A percentile compares a stretch with the other conserved stretches of the same genome.
These are phyloP conservation scores for Lordiphosa mommai DNA, from an alignment of 1,140 invertebrate species.

Conservation along the genomic window DNA sequence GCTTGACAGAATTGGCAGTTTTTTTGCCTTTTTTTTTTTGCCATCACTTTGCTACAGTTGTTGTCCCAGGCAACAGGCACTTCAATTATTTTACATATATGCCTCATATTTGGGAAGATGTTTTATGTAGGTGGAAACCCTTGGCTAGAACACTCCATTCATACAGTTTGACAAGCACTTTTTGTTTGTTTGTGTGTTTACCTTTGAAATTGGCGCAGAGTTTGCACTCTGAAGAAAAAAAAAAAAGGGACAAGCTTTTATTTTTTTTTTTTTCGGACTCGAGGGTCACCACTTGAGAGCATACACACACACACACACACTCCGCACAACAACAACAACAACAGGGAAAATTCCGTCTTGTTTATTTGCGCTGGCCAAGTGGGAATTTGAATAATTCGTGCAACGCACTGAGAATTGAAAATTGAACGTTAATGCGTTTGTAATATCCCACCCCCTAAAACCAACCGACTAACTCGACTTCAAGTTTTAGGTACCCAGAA, in stretches of 20 bases:
- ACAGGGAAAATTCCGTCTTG: conserved; percentile 19
- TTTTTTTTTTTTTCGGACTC: conserved; percentile 34
- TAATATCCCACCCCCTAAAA: conserved; percentile 14
- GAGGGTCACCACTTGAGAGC: conserved; percentile 52
- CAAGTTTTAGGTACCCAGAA: conserved; percentile 18
- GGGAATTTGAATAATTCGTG: conserved; percentile 57
- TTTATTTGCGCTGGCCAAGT: conserved; percentile 45
- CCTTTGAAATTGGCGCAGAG: conserved; percentile 60
- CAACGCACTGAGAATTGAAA: conserved; percentile 19
- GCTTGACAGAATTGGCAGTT: too few relatives aligned
- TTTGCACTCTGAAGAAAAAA: conserved; percentile 24
- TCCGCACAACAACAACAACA: not conserved
- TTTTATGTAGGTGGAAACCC: too few relatives aligned
- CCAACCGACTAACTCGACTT: conserved; percentile 22
- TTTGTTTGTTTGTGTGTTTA: conserved; percentile 41
- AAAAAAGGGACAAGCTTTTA: conserved; percentile 60
- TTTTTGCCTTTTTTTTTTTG: too few relatives aligned
- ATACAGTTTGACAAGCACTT: conserved; percentile 64
- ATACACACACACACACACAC: conserved; percentile 29
- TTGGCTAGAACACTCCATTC: not conserved
- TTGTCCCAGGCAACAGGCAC: too few relatives aligned
- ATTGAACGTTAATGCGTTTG: conserved; percentile 40
- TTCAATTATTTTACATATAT: too few relatives aligned
- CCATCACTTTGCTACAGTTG: too few relatives aligned
- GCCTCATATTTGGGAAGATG: too few relatives aligned